These are phyloP conservation scores for Nesidiocoris tenuis DNA, from an alignment of 2,888 invertebrate genomes.

Conservation along the genomic window DNA sequence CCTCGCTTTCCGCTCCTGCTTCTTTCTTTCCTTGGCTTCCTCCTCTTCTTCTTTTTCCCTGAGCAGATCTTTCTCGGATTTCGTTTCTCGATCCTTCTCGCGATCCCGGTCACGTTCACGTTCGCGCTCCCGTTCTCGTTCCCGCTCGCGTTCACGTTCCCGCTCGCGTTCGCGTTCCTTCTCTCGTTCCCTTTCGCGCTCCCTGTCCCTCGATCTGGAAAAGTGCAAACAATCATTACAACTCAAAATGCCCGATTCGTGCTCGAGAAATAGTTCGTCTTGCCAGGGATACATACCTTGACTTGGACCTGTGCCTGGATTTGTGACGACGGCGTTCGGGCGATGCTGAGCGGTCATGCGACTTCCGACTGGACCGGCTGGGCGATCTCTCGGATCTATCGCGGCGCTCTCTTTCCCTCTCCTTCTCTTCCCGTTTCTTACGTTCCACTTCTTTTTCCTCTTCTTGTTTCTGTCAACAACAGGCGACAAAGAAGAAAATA, in stretches of 20 bases:
- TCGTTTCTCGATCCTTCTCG: constrained; percentile 49
- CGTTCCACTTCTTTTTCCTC: constrained; percentile 68
- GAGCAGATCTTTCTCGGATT: constrained; percentile 53
- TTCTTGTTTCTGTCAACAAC: constrained; percentile 68
- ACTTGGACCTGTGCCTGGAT: constrained; percentile 49
- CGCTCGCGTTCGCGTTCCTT: constrained; percentile 46
- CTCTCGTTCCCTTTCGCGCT: constrained; percentile 49
- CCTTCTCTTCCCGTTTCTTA: constrained; percentile 51
- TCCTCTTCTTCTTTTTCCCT: constrained; percentile 70
- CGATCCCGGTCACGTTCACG: constrained; percentile 48
- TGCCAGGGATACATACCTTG: no score
- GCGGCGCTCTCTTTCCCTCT: constrained; percentile 50
- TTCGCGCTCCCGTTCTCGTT: constrained; percentile 48
- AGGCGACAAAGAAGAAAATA: constrained; percentile 47
- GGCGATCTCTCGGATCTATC: constrained; percentile 49
- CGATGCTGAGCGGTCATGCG: constrained; percentile 40
- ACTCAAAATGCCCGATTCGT: no score
- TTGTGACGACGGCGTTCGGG: constrained; percentile 48
- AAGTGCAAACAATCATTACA: not conserved
- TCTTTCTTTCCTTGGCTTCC: constrained; percentile 85
- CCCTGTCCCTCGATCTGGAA: constrained; percentile 48
- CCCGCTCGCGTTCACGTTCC: constrained; percentile 44
- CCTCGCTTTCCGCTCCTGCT: constrained; percentile 83
- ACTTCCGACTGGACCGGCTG: constrained; percentile 45
- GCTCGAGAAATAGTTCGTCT: no score